phyloP scores from a whole-genome alignment of 2,113 vertebrate species.

The Apodemus sylvaticus region DNA sequence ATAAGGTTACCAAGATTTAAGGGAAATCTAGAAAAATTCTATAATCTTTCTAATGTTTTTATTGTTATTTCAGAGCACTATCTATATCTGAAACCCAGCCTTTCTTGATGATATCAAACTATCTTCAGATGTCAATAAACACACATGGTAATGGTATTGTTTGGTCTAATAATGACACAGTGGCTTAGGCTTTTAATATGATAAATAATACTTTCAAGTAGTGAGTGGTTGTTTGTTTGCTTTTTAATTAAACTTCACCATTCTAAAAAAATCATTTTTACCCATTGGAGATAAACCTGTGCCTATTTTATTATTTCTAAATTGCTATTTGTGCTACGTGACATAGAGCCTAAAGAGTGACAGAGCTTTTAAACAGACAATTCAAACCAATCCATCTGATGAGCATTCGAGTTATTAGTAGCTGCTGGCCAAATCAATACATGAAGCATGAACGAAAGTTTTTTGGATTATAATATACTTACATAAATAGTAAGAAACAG shows the following conservation, averaged over 20 bases:
- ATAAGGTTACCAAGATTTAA: neutral
- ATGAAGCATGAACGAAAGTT: neutral
- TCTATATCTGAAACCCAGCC: neutral
- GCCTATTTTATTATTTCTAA: neutral
- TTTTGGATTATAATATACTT: neutral
- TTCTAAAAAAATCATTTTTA: neutral
- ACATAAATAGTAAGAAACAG: neutral
- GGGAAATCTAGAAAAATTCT: slow-evolving; percentile 11
- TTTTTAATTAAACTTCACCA: neutral
- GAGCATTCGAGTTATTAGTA: neutral
- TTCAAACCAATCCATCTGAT: neutral
- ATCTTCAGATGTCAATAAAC: neutral
- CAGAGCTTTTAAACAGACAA: neutral
- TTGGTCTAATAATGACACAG: neutral
- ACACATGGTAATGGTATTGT: neutral
- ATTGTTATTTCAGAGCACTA: neutral
- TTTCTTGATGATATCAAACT: neutral
- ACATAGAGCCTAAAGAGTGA: neutral
- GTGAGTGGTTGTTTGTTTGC: neutral
- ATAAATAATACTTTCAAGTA: neutral
- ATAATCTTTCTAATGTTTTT: slow-evolving; percentile 13
- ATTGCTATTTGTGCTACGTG: neutral
- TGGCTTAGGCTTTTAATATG: neutral
- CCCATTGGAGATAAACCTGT: neutral
- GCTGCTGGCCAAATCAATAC: neutral